Base-by-base conservation (phyloP, 2,113 vertebrate genomes). In the Lucifuga dentata region DNA sequence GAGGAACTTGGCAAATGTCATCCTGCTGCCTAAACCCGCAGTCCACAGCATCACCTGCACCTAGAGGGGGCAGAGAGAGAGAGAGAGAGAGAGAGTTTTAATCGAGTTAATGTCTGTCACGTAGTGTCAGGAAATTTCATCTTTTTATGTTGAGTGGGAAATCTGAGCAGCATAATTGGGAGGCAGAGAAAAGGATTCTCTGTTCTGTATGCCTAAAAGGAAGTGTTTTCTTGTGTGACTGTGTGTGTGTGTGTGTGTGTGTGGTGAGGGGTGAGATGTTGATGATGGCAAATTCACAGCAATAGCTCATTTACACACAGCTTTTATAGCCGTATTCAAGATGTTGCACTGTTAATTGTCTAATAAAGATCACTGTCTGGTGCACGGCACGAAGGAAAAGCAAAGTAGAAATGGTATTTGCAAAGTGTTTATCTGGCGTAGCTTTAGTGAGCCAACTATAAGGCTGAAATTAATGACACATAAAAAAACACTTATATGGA, bases 11-110 rank as follows among this genome's bases (percentile, higher is more conserved):
- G 78, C 78, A 64, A 87, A 53, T 26, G 68, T 76, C 92, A 92
- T 92, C 83, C 83, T 91, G 85, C 78, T 60, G n/a, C 80, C 81
- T 71, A 67, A 86, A 81, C 62, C 80, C 76, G 73, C 78, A 74
- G 76, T 59, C 89, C 88, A 83, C 78, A 29, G 73, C 87, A 91
- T 94, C 90, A 76, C 88, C 88, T 83, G 79, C 68, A 77, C 85
- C 77, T 62, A 51, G 64, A 8, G 36, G 56, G n/a, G 72, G 68
- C 20, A 80, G 60, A 81, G 11, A 60, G 15, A 78, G 58, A 79
- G 32, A 80, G 20, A 66, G 4, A 49, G 38, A 12, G 26, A 29
- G 7, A 29, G 26, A 44, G 24, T 61, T 61, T 56, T 11, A 66
- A 21, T 21, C 15, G 1, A 29, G 38, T 29, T 7, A 29, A 3